Base-by-base conservation (phyloP, 2,888 invertebrate genomes). In the Subacronicta megacephala region DNA sequence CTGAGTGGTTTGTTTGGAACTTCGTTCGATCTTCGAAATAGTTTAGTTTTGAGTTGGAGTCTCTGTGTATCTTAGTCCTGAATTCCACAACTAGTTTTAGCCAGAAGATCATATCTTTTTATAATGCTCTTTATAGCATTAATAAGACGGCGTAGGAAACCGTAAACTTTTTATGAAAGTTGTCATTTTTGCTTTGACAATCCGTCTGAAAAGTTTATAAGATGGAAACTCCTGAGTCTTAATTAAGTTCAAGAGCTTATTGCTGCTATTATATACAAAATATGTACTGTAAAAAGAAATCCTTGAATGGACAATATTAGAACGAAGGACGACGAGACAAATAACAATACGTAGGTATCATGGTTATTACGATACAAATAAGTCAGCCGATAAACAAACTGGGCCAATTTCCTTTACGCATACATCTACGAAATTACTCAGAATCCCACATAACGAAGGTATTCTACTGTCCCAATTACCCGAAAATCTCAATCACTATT, bases 131-230 rank as follows among this genome's bases (percentile, higher is more conserved):
- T 6, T 3, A n/a, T 29, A 31, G n/a, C n/a, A n/a, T 31, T 31
- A 31, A 31, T 31, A 31, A 26, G 10, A 1, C 31, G 31, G 7
- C 4, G 12, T 18, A 55, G 41, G 33, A 63, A 46, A 42, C 44
- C 38, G 13, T 53, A 33, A 47, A 40, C 26, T 68, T 63, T 54
- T 61, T 62, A 15, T 47, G 15, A 33, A 47, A 44, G 54, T 20
- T 62, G 54, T 41, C 47, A 47, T 61, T 68, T 68, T 63, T 68
- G 44, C 62, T 68, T 44, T 26, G 33, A 41, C 62, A 62, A 54
- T 54, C 68, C 46, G 63, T 63, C 69, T 63, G 63, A 54, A 62
- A 68, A 63, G 68, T 63, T 63, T 23, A 40, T 67, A 67, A 68
- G 68, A 61, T 43, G 46, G 43, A 47, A 67, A 46, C 54, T 61